phyloP scores from a whole-genome alignment of 2,113 vertebrate species.

The Chaenogobius annularis region DNA sequence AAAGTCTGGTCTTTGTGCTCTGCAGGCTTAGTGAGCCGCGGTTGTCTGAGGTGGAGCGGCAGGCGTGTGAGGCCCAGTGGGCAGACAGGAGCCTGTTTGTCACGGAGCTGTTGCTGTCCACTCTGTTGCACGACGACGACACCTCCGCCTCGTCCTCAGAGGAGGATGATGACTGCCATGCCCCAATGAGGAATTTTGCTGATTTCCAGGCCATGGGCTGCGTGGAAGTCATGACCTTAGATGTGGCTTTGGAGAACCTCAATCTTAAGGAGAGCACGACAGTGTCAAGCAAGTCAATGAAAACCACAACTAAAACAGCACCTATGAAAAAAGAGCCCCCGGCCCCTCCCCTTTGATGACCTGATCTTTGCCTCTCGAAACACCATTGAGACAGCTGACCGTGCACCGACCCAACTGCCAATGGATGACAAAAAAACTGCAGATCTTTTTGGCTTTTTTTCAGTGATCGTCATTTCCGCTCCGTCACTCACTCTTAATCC shows the following conservation, averaged over 20 bases:
- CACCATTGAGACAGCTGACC: constrained; percentile 65
- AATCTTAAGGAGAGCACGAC: constrained; percentile 90
- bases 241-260: constrained; percentile 99
- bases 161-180: constrained; percentile 86
- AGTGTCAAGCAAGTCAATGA: constrained; percentile 53
- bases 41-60: constrained; percentile 93
- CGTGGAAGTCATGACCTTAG: constrained; percentile 99
- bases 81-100: constrained; percentile 97
- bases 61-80: constrained; percentile 91
- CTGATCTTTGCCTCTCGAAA: constrained; percentile 70
- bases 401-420: constrained; percentile 94
- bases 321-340: constrained; percentile 94
- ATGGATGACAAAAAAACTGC: constrained; percentile 86
- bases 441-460: constrained; percentile 77
- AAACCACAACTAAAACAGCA: constrained; percentile 69
- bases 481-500: constrained; percentile 79
- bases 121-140: constrained; percentile 92
- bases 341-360: constrained; percentile 96
- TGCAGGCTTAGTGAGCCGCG: constrained; percentile 95
- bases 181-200: constrained; percentile 86
- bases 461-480: constrained; percentile 97
- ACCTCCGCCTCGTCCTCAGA: constrained; percentile 80
- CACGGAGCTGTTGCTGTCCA: constrained; percentile 97
- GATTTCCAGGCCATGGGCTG: constrained; percentile 99
- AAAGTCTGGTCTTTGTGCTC: not conserved